Evolutionary conservation across 2,113 vertebrate genomes (phyloP).

Genomic region (Sus scrofa): DNA sequence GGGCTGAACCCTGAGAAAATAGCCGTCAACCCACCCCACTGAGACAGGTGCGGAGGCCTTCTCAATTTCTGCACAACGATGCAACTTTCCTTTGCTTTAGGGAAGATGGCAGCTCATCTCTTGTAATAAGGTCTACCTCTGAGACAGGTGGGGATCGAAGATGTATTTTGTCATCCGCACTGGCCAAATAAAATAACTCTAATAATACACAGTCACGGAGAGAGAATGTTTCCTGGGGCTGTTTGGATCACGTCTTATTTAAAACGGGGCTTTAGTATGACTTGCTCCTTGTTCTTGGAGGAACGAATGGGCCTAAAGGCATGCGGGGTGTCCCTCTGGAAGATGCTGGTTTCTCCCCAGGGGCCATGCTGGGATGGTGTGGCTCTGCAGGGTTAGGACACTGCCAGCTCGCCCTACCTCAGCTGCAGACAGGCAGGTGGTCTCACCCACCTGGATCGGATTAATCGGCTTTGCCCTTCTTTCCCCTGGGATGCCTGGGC

Average conservation of each 20-base stretch:
- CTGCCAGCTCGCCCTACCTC: neutral
- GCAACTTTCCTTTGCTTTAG: neutral
- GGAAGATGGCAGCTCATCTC: neutral
- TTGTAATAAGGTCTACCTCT: neutral
- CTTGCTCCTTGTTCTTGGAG: neutral
- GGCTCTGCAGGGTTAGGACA: neutral
- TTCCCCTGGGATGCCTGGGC: neutral
- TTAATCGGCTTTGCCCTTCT: neutral
- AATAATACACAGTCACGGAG: neutral
- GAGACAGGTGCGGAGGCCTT: neutral
- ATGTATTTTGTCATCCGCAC: neutral
- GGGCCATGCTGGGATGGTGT: rapidly evolving
- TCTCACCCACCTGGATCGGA: neutral
- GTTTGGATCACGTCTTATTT: neutral
- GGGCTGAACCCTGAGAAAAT: neutral
- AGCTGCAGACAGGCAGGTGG: neutral
- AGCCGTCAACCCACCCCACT: neutral
- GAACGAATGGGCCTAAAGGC: neutral
- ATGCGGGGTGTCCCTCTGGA: neutral
- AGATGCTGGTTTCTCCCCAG: neutral
- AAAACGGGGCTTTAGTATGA: neutral
- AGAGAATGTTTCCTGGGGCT: conserved; percentile 13
- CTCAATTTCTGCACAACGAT: neutral
- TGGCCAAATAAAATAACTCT: conserved; percentile 19
- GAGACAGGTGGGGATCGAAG: neutral